Conservation (phyloP, 2,888 invertebrate genomes). For the Baccha elongata region DNA sequence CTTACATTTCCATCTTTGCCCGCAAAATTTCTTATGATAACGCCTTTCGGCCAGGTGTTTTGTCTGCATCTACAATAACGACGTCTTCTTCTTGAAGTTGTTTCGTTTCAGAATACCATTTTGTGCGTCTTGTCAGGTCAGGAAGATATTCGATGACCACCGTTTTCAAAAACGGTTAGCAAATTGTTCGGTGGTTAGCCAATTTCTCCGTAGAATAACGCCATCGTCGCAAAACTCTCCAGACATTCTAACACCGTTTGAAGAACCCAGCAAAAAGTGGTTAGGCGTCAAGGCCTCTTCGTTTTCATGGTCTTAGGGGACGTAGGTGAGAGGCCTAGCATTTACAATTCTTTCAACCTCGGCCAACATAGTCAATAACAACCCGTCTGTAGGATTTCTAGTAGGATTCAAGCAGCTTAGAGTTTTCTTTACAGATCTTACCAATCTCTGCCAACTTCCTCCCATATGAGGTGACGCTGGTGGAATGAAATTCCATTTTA, state of each 20-base stretch:
- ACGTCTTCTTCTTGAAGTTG: no score
- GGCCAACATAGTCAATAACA: slow-evolving; percentile 29
- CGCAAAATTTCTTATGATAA: no score
- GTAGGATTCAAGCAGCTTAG: slow-evolving; percentile 55
- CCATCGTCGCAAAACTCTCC: slow-evolving; percentile 19
- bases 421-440: no score
- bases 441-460: no score
- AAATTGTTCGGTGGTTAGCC: slow-evolving; percentile 25
- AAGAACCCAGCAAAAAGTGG: slow-evolving; percentile 68
- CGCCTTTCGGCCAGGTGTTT: no score
- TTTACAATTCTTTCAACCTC: slow-evolving; percentile 73
- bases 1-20: background rate
- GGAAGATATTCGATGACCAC: slow-evolving; percentile 54
- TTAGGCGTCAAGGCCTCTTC: slow-evolving; percentile 72
- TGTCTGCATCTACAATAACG: no score
- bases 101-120: slow-evolving; percentile 3
- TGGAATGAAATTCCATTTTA: no score
- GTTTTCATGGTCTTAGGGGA: slow-evolving; percentile 43
- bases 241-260: slow-evolving; percentile 25
- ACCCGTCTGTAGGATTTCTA: slow-evolving; percentile 69
- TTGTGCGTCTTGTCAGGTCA: slow-evolving; percentile 10
- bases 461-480: background rate
- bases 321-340: slow-evolving; percentile 42
- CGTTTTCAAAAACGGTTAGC: slow-evolving; percentile 67
- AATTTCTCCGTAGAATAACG: slow-evolving; percentile 19